A percentile compares a stretch with the other conserved stretches of the same genome.
phyloP scores from a whole-genome alignment of 2,888 invertebrate genomes.

The Tanypteryx hageni region DNA sequence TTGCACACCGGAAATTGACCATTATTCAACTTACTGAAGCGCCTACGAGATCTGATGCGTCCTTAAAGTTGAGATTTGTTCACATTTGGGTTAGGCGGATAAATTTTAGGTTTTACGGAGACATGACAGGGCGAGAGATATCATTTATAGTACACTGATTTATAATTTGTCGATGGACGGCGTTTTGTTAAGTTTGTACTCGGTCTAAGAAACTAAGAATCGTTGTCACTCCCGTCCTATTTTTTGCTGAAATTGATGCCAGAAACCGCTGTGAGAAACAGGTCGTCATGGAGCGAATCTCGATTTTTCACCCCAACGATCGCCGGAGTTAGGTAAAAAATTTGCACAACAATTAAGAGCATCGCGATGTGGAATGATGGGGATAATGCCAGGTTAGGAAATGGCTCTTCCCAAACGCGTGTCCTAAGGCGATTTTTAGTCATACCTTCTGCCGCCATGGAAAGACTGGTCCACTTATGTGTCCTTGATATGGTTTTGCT shows the following conservation, averaged over 20 bases:
- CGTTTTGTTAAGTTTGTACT: not conserved
- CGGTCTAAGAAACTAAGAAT: not conserved
- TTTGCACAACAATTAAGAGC: conserved; percentile 2
- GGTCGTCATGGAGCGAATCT: not conserved
- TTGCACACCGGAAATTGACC: no score
- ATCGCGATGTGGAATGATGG: not conserved
- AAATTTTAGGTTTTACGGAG: no score
- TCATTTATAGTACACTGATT: not conserved
- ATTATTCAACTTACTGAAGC: no score
- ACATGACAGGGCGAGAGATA: no score
- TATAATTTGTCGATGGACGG: not conserved
- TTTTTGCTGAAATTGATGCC: not conserved
- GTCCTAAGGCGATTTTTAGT: not conserved
- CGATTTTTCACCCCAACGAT: not conserved
- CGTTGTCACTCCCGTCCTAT: not conserved
- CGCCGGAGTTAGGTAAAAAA: not conserved
- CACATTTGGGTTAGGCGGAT: no score
- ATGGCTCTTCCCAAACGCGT: not conserved
- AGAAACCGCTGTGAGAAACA: not conserved
- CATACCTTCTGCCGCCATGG: not conserved
- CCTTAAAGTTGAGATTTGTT: no score
- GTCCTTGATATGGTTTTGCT: not conserved
- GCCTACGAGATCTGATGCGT: no score
- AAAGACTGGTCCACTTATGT: not conserved
- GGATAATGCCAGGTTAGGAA: conserved; percentile 1